Evolutionary conservation across 1,140 invertebrate species (phyloP).

Genomic region (Dryas iulia): DNA sequence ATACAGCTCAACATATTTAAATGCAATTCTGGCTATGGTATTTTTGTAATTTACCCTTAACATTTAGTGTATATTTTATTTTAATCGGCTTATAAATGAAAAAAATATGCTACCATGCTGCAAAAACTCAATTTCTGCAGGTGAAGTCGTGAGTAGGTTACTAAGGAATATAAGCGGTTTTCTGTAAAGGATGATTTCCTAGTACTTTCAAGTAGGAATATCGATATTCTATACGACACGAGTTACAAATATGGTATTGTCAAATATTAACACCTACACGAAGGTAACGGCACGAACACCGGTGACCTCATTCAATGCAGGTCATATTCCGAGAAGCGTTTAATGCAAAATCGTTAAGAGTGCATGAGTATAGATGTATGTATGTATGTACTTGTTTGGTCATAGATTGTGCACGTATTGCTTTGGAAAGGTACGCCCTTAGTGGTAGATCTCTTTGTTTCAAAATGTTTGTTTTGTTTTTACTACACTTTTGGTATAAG

Average conservation of each 20-base stretch:
- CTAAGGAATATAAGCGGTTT: too few relatives aligned
- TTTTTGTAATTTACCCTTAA: too few relatives aligned
- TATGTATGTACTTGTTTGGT: constrained; percentile 1
- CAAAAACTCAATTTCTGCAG: too few relatives aligned
- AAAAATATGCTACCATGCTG: too few relatives aligned
- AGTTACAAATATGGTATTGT: not conserved
- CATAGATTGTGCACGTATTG: constrained; percentile 16
- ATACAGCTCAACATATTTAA: too few relatives aligned
- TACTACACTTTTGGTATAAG: too few relatives aligned
- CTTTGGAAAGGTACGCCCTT: not conserved
- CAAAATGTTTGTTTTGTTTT: not conserved
- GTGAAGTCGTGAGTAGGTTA: too few relatives aligned
- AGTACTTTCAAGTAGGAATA: not conserved
- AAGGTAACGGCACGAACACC: constrained; percentile 12
- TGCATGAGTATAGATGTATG: too few relatives aligned
- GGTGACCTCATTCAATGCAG: constrained; percentile 33
- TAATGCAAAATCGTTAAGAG: constrained; percentile 33
- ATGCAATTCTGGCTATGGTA: too few relatives aligned
- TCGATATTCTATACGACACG: not conserved
- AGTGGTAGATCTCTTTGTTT: not conserved
- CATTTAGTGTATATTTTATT: too few relatives aligned
- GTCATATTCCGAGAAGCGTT: constrained; percentile 32
- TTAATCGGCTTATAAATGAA: too few relatives aligned
- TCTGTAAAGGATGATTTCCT: not conserved
- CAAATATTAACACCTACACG: not conserved